A percentile compares a stretch with the other conserved stretches of the same genome.
Conservation (phyloP, 2,888 invertebrate species). For the Anodontia alba region DNA sequence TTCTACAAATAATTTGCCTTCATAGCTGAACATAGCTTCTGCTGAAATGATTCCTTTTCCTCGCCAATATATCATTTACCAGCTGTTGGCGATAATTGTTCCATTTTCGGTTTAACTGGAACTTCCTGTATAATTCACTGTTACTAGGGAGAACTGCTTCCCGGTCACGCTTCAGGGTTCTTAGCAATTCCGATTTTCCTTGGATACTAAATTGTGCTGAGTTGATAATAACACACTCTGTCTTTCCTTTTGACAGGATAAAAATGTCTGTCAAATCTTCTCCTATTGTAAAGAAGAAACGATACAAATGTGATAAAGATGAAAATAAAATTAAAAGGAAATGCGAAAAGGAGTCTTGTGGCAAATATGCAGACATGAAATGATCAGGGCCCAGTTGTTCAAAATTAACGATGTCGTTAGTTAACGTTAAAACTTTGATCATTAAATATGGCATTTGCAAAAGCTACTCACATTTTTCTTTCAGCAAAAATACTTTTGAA, state of each 20-base stretch:
- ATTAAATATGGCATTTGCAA: no score
- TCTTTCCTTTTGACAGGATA: conserved; percentile 68
- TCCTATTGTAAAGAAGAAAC: conserved; percentile 45
- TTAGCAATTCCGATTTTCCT: conserved; percentile 61
- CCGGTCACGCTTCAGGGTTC: conserved; percentile 53
- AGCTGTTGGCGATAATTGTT: conserved; percentile 65
- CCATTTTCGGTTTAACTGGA: conserved; percentile 66
- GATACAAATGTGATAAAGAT: no score
- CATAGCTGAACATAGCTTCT: conserved; percentile 65
- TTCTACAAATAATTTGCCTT: no score
- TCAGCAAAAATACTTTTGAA: no score
- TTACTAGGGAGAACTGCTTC: conserved; percentile 62
- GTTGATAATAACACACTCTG: conserved; percentile 65
- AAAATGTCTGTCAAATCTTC: conserved; percentile 69
- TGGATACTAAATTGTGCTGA: conserved; percentile 66
- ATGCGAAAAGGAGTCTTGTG: neutral
- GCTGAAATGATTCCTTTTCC: conserved; percentile 30
- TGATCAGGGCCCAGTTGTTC: no score
- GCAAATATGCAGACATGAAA: neutral
- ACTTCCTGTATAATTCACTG: conserved; percentile 56
- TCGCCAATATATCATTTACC: conserved; percentile 55
- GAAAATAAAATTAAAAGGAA: neutral
- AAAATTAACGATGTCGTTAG: no score
- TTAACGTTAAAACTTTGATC: no score
- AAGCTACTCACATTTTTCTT: no score